Evolutionary conservation across 1,140 invertebrate species (phyloP).

Genomic region (Achatina immaculata): DNA sequence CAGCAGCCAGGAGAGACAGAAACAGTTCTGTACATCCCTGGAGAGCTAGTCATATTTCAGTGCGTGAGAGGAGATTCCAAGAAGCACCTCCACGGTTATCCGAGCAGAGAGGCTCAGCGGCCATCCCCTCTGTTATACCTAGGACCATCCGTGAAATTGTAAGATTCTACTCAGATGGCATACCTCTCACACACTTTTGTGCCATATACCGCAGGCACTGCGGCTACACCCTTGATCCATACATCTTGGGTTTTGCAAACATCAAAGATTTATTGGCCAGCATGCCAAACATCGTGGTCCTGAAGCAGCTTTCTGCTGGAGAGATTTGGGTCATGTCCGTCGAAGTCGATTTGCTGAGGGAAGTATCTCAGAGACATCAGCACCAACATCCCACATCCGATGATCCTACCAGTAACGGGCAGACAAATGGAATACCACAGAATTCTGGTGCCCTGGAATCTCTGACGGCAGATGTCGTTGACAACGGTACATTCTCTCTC

Average conservation of each 20-base stretch:
- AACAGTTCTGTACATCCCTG: neutral
- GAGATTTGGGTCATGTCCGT: conserved; percentile 43
- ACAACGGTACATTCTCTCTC: too few species aligned
- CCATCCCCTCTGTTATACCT: neutral
- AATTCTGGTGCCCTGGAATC: too few species aligned
- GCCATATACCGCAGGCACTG: conserved; percentile 52
- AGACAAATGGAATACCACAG: too few species aligned
- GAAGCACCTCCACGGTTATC: too few species aligned
- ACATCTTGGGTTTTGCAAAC: conserved; percentile 48
- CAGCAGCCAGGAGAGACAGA: neutral
- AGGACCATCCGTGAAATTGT: conserved; percentile 40
- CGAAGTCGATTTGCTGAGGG: neutral
- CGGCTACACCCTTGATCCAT: conserved; percentile 49
- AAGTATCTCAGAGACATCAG: neutral
- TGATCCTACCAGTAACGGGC: neutral
- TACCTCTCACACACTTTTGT: conserved; percentile 52
- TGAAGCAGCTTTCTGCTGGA: conserved; percentile 38
- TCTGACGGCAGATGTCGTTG: too few species aligned
- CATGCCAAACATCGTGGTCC: conserved; percentile 46
- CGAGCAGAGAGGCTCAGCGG: too few species aligned
- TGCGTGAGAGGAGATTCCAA: too few species aligned
- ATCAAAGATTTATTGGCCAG: conserved; percentile 47
- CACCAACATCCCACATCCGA: neutral
- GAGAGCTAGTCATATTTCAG: neutral
- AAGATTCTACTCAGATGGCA: conserved; percentile 46